Evolutionary conservation across 1,140 invertebrate species (phyloP).

Genomic region (Drosophila murphyi): DNA sequence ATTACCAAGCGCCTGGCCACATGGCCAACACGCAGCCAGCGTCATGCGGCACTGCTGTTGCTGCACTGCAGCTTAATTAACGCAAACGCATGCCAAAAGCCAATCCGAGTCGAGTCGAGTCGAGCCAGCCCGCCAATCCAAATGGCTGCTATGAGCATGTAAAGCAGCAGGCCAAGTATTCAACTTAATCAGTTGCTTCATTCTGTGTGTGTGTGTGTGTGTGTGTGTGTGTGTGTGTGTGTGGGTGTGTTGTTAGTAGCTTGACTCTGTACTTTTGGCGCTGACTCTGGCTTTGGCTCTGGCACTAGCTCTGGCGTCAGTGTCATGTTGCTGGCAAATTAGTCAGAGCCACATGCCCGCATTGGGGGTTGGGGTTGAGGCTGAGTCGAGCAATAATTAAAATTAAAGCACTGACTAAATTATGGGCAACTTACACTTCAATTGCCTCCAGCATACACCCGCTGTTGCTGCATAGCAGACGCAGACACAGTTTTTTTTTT

Average conservation of each 20-base stretch:
- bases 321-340: constrained; percentile 80
- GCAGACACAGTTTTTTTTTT: constrained; percentile 36
- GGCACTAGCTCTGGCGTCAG: constrained; percentile 37
- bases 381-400: constrained; percentile 62
- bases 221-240: background rate
- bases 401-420: constrained; percentile 77
- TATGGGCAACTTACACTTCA: constrained; percentile 40
- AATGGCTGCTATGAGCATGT: constrained; percentile 25
- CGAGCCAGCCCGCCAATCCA: background rate
- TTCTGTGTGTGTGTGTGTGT: background rate
- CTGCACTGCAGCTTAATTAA: constrained; percentile 72
- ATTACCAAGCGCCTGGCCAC: constrained; percentile 64
- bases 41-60: constrained; percentile 23
- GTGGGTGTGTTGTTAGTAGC: constrained; percentile 1
- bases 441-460: background rate
- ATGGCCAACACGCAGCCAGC: constrained; percentile 58
- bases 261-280: background rate
- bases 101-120: constrained; percentile 45
- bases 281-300: constrained; percentile 15
- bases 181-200: constrained; percentile 73
- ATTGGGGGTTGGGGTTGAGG: background rate
- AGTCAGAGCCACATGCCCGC: constrained; percentile 52
- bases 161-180: constrained; percentile 58
- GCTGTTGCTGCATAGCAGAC: constrained; percentile 2
- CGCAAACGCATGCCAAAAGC: constrained; percentile 74